Evolutionary conservation across 2,888 invertebrate genomes (phyloP).

Genomic region (Apoderus coryli): DNA sequence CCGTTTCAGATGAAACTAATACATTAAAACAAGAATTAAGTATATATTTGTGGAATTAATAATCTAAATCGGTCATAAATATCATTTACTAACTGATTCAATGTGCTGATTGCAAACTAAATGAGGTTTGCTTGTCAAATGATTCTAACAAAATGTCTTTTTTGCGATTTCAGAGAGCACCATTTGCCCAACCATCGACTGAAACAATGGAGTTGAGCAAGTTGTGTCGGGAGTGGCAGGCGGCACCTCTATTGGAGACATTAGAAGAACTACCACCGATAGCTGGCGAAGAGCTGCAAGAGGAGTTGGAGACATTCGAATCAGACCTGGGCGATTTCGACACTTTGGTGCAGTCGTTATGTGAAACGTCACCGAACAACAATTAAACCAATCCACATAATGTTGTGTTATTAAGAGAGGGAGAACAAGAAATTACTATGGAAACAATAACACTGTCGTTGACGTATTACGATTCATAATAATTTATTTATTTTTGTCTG

Average conservation of each 20-base stretch:
- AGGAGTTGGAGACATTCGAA: constrained; percentile 61
- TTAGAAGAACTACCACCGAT: constrained; percentile 42
- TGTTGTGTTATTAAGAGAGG: too few relatives aligned
- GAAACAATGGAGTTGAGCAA: constrained; percentile 59
- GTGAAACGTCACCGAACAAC: constrained; percentile 44
- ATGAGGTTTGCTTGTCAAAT: constrained; percentile 7
- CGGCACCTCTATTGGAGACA: constrained; percentile 37
- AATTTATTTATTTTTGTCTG: too few relatives aligned
- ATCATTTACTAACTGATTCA: too few relatives aligned
- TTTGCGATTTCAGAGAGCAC: constrained; percentile 61
- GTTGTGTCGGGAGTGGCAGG: constrained; percentile 68
- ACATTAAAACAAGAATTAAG: too few relatives aligned
- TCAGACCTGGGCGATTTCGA: constrained; percentile 62
- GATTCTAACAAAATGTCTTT: too few relatives aligned
- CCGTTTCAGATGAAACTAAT: too few relatives aligned
- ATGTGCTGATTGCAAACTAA: constrained; percentile 5
- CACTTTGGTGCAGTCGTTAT: constrained; percentile 56
- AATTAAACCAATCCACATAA: too few relatives aligned
- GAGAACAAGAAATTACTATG: too few relatives aligned
- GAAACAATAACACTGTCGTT: too few relatives aligned
- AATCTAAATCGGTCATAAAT: too few relatives aligned
- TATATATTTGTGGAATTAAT: too few relatives aligned
- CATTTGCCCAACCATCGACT: constrained; percentile 55
- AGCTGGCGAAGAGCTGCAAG: constrained; percentile 39
- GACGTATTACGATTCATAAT: too few relatives aligned